A percentile compares a stretch with the other conserved stretches of the same genome.
These are phyloP conservation scores for Hypanus sabinus DNA, from an alignment of 2,113 vertebrate genomes.

Conservation along the genomic window DNA sequence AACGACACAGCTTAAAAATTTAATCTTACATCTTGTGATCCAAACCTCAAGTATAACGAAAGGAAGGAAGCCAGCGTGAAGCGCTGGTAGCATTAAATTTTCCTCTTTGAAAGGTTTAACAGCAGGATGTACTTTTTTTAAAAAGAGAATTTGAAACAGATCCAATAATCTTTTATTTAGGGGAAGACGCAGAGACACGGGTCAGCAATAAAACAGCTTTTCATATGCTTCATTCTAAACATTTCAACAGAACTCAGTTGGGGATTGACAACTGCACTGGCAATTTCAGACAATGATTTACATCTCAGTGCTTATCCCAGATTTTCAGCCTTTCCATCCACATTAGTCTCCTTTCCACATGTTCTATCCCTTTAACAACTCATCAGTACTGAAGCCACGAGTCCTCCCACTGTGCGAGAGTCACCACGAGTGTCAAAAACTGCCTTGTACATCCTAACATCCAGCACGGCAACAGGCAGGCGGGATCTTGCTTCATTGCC, in stretches of 20 bases:
- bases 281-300: background rate
- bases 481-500: background rate
- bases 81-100: slow-evolving; percentile 26
- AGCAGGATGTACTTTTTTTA: slow-evolving; percentile 31
- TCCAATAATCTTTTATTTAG: slow-evolving; percentile 32
- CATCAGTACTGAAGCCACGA: background rate
- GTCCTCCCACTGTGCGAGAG: background rate
- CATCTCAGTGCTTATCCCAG: background rate
- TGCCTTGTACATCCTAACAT: background rate
- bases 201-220: slow-evolving; percentile 8
- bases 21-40: slow-evolving; percentile 73
- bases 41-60: slow-evolving; percentile 52
- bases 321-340: background rate
- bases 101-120: slow-evolving; percentile 35
- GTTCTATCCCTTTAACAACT: background rate
- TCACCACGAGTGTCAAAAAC: background rate
- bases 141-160: slow-evolving; percentile 27
- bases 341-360: background rate
- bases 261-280: background rate
- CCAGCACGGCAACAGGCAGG: background rate
- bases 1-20: slow-evolving; percentile 69
- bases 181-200: background rate
- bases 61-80: slow-evolving; percentile 7
- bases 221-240: slow-evolving; percentile 8
- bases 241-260: background rate